Evolutionary conservation across 2,888 invertebrate species (phyloP).

Genomic region (Gisinianus flammeolus): DNA sequence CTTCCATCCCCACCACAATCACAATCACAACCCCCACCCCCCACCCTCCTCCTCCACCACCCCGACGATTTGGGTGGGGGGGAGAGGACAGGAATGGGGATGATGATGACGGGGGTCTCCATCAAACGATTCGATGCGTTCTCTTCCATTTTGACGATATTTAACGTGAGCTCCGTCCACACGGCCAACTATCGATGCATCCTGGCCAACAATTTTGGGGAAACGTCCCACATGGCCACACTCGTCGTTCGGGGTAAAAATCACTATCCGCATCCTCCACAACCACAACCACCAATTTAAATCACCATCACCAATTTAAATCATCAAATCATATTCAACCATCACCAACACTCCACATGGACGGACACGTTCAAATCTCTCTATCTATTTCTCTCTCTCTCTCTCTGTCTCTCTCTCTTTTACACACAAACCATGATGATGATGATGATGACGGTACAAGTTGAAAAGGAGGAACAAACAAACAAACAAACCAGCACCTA

Average conservation of each 20-base stretch:
- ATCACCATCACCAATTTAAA: not conserved
- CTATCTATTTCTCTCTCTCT: not conserved
- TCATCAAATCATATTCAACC: not conserved
- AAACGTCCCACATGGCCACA: slow-evolving; percentile 68
- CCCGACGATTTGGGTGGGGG: not conserved
- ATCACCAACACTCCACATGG: not conserved
- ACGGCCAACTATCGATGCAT: slow-evolving; percentile 69
- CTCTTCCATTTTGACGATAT: slow-evolving; percentile 69
- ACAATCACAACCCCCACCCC: not conserved
- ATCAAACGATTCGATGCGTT: slow-evolving; percentile 69
- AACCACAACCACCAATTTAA: not conserved
- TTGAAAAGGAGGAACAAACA: not conserved
- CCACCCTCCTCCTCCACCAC: not conserved
- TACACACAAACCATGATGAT: not conserved
- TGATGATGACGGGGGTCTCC: slow-evolving; percentile 62
- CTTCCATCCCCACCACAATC: slow-evolving; percentile 28
- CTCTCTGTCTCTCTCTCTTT: not conserved
- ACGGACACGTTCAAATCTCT: not conserved
- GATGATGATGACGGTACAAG: no score
- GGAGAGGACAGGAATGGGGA: not conserved
- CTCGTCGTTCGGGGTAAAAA: slow-evolving; percentile 68
- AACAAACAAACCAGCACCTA: not conserved
- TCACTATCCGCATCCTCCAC: not conserved
- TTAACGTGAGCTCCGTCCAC: slow-evolving; percentile 67
- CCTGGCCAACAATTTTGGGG: slow-evolving; percentile 68